Conservation (phyloP, 2,888 invertebrate genomes). For the Plagodis dolabraria region DNA sequence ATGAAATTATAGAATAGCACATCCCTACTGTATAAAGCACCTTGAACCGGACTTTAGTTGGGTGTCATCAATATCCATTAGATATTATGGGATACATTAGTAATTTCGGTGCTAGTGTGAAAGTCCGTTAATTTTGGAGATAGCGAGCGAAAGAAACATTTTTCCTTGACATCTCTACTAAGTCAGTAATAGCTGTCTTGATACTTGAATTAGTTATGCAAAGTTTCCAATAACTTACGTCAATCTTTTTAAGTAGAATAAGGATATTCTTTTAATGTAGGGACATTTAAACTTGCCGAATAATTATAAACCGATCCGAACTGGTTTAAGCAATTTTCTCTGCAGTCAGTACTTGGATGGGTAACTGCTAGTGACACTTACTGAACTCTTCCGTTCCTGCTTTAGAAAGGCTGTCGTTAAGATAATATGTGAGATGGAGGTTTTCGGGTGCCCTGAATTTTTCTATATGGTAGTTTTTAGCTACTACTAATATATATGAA, state of each 20-base stretch:
- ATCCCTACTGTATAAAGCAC: slow-evolving; percentile 16
- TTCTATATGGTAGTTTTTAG: too few species aligned
- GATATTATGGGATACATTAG: slow-evolving; percentile 30
- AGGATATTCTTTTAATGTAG: too few species aligned
- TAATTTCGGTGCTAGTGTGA: slow-evolving; percentile 25
- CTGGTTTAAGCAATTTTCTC: too few species aligned
- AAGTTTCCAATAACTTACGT: too few species aligned
- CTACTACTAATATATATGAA: too few species aligned
- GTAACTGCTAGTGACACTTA: too few species aligned
- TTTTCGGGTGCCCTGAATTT: too few species aligned
- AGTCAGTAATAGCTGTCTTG: slow-evolving; percentile 16
- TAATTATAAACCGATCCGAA: too few species aligned
- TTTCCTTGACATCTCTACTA: slow-evolving; percentile 27
- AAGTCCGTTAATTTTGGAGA: slow-evolving; percentile 28
- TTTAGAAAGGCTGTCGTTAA: too few species aligned
- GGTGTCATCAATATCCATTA: slow-evolving; percentile 34
- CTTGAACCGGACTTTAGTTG: slow-evolving; percentile 19
- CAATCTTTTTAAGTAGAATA: not conserved
- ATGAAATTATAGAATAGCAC: not conserved
- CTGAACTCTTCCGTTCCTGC: too few species aligned
- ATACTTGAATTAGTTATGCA: not conserved
- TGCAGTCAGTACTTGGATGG: too few species aligned
- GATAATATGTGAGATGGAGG: too few species aligned
- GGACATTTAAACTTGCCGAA: not conserved
- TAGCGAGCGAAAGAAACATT: slow-evolving; percentile 22